Conservation (phyloP, 2,113 vertebrate species). For the Patagioenas fasciata region DNA sequence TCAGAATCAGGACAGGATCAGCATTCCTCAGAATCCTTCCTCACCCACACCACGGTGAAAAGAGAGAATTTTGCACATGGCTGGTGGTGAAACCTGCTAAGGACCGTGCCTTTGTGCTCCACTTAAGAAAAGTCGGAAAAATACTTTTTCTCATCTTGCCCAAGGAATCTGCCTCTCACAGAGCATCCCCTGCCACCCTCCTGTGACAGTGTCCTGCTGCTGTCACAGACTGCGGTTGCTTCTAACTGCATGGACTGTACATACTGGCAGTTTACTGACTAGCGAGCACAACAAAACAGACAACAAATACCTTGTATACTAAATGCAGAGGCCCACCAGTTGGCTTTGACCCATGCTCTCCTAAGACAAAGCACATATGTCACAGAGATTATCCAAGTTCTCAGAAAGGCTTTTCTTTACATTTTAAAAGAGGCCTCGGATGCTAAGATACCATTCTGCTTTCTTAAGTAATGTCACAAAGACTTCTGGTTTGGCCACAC, state of each 20-base stretch:
- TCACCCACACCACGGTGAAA: neutral
- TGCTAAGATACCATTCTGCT: conserved; percentile 88
- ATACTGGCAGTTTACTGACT: neutral
- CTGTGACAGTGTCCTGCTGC: neutral
- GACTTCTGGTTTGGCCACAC: conserved; percentile 84
- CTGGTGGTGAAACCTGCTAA: neutral
- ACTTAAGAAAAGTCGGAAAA: neutral
- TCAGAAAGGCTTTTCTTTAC: conserved; percentile 76
- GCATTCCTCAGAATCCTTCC: neutral
- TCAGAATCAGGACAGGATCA: neutral
- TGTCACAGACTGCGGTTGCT: neutral
- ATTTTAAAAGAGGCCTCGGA: conserved; percentile 72
- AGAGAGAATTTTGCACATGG: neutral
- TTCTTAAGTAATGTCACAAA: conserved; percentile 91
- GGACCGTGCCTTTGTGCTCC: neutral
- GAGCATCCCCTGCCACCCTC: neutral
- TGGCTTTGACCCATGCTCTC: conserved; percentile 38
- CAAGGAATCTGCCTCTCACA: neutral
- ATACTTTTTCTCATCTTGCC: neutral
- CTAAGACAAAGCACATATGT: conserved; percentile 73
- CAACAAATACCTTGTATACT: conserved; percentile 23
- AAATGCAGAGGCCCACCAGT: conserved; percentile 42
- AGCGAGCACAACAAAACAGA: conserved; percentile 47
- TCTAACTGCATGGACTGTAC: neutral
- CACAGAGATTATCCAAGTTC: conserved; percentile 71